Base-by-base conservation (phyloP, 2,888 invertebrate genomes). In the Lucinisca nassula region DNA sequence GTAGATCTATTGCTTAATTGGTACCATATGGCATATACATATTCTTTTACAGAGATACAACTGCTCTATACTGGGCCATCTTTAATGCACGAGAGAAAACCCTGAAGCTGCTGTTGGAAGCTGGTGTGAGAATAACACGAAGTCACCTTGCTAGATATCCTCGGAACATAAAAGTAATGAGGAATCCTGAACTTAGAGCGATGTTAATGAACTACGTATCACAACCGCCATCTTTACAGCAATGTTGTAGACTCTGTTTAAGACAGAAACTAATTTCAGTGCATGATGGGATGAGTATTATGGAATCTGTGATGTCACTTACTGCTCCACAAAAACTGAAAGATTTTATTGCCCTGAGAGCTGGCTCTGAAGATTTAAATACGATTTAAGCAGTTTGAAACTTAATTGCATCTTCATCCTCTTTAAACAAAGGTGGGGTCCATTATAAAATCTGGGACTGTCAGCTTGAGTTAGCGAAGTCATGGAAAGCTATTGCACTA, bases 31-130 rank as follows among this genome's bases (percentile, higher is more conserved):
- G n/a, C n/a, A n/a, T n/a, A n/a, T n/a, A n/a, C n/a, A n/a, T n/a
- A 4, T 24, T 58, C 27, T 58, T 24, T 87, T 88, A 12, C 82
- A 93, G 93, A 49, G 90, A 88, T 32, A 92, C 92, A 6, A 89
- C 90, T 27, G 91, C 93, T 10, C 35, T 93, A 73, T 93, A 93
- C 87, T 93, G 93, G 93, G 91, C 93, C n/a, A 89, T 93, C 30
- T 92, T 92, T 80, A 93, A 92, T 86, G 89, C 89, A 32, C 83
- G 92, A 21, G 87, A 90, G 55, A 81, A 73, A 49, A 87, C 88
- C 3, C 82, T 93, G 27, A 81, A 82, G 37, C 79, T 92, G 37
- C 78, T 93, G 24, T 79, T 93, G 12, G 78, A 89, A 45, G 90
- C 91, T 12, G 93, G 93, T 10, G 92, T 85, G 0, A 76, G 79